These are phyloP conservation scores for Oceanites oceanicus DNA, from an alignment of 2,113 vertebrate species.

Conservation along the genomic window DNA sequence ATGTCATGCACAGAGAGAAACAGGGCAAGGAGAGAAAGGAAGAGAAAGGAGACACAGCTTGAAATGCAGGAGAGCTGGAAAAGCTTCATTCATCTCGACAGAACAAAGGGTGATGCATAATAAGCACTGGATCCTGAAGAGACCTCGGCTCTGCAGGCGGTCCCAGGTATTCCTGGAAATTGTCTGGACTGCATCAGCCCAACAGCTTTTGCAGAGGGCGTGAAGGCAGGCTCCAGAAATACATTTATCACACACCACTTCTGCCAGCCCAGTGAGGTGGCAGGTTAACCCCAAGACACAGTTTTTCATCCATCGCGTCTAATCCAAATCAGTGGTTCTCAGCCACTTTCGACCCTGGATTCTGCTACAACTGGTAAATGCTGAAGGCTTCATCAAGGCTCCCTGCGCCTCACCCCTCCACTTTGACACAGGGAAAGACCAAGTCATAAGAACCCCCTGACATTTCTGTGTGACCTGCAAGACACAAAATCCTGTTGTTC, in stretches of 20 bases:
- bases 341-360: not conserved
- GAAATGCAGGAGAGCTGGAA: not conserved
- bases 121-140: not conserved
- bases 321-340: not conserved
- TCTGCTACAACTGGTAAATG: fast-evolving
- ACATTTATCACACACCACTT: not conserved
- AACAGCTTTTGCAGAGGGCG: not conserved
- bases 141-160: fast-evolving
- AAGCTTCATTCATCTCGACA: not conserved
- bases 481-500: not conserved
- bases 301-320: fast-evolving
- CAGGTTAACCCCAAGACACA: not conserved
- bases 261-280: not conserved
- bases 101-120: not conserved
- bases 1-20: fast-evolving
- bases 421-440: not conserved
- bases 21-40: not conserved
- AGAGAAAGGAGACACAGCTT: fast-evolving
- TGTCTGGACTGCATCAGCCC: not conserved
- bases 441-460: not conserved
- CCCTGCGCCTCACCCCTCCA: not conserved
- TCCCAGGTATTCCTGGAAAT: not conserved
- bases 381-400: fast-evolving
- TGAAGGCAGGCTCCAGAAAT: constrained; percentile 6
- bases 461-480: not conserved